These are phyloP conservation scores for Clarias macrocephalus DNA, from an alignment of 2,113 vertebrate species.

Conservation along the genomic window DNA sequence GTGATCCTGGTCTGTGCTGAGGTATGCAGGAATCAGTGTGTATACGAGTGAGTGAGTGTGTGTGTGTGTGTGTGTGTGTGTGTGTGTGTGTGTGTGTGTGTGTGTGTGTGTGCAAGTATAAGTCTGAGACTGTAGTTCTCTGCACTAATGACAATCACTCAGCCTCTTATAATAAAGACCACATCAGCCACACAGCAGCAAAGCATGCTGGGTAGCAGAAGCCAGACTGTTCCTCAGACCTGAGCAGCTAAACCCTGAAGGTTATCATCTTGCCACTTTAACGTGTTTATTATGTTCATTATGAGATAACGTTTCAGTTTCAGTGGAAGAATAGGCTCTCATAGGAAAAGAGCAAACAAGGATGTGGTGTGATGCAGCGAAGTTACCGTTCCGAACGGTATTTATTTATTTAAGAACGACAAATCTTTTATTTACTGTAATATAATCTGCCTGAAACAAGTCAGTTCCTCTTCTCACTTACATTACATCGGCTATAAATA, in stretches of 20 bases:
- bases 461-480: not conserved
- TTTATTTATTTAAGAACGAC: not conserved
- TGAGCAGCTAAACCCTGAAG: not conserved
- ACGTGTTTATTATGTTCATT: not conserved
- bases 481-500: not conserved
- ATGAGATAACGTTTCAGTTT: not conserved
- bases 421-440: not conserved
- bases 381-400: not conserved
- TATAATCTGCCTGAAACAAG: not conserved
- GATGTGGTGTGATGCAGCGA: not conserved
- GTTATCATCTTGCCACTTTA: not conserved
- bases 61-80: not conserved
- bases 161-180: constrained; percentile 31
- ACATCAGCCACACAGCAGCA: constrained; percentile 22
- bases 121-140: not conserved
- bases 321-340: not conserved
- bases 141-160: constrained; percentile 6
- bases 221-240: constrained; percentile 53
- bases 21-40: constrained; percentile 8
- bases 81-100: not conserved
- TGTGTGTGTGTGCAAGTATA: not conserved
- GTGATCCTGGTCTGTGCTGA: constrained; percentile 24
- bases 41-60: constrained; percentile 25
- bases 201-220: constrained; percentile 49
- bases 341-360: not conserved